Evolutionary conservation across 2,888 invertebrate species (phyloP).

Genomic region (Adelphocoris suturalis): DNA sequence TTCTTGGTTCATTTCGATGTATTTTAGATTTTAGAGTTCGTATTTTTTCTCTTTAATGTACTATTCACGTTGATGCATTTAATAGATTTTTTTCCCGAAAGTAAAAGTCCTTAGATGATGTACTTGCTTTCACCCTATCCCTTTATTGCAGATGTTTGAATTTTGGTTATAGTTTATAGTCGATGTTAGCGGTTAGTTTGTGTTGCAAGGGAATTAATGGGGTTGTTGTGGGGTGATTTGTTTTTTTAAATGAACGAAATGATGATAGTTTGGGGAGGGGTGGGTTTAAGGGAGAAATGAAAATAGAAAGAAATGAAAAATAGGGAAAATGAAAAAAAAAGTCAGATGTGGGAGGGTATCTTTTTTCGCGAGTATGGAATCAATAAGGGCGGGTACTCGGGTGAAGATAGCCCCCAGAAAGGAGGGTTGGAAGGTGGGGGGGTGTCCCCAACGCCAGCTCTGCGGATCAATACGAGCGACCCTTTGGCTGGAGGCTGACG

Average conservation of each 20-base stretch:
- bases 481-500: conserved; percentile 48
- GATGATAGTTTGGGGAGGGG: not conserved
- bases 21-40: not conserved
- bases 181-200: not conserved
- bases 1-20: not conserved
- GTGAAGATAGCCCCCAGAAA: conserved; percentile 10
- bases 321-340: too few relatives aligned
- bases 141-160: not conserved
- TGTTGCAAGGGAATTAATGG: not conserved
- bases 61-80: not conserved
- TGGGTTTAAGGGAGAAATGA: not conserved
- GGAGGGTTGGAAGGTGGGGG: not conserved
- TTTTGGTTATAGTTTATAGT: not conserved
- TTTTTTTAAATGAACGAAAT: not conserved
- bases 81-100: not conserved
- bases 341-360: not conserved
- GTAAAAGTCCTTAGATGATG: conserved; percentile 9
- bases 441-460: conserved; percentile 36
- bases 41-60: not conserved
- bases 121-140: conserved; percentile 11
- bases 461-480: conserved; percentile 55
- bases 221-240: not conserved
- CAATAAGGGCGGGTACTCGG: conserved; percentile 62
- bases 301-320: not conserved
- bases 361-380: conserved; percentile 40